These are phyloP conservation scores for Heterodera schachtii DNA, from an alignment of 1,140 invertebrate species.

Conservation along the genomic window DNA sequence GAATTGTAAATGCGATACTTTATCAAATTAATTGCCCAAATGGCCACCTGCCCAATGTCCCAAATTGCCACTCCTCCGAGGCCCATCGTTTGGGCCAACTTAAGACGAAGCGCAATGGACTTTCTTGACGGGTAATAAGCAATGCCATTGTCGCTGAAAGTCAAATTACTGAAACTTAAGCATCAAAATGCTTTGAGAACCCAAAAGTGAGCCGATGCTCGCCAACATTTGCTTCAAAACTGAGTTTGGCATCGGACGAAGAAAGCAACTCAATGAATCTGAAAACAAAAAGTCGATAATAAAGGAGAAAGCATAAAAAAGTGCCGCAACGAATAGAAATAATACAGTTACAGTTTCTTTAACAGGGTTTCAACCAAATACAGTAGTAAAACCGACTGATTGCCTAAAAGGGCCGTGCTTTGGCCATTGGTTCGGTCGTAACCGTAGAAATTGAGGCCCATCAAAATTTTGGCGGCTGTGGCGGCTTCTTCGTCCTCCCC, in stretches of 20 bases:
- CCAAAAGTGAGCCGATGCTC: constrained; percentile 29
- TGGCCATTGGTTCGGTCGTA: constrained; percentile 34
- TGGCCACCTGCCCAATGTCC: constrained; percentile 80
- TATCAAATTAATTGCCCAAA: neutral
- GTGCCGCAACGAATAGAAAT: neutral
- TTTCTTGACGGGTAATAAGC: constrained; percentile 78
- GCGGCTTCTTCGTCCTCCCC: neutral
- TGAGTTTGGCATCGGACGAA: constrained; percentile 17
- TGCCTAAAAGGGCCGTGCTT: constrained; percentile 30
- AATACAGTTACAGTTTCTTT: too few relatives aligned
- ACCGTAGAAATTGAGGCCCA: constrained; percentile 39
- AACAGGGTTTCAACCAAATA: too few relatives aligned
- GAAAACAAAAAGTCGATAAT: constrained; percentile 5
- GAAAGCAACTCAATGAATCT: constrained; percentile 39
- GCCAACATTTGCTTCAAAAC: constrained; percentile 21
- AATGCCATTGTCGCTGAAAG: constrained; percentile 36
- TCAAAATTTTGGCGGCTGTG: constrained; percentile 19
- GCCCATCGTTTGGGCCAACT: constrained; percentile 79
- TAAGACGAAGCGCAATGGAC: constrained; percentile 79
- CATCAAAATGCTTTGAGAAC: constrained; percentile 9
- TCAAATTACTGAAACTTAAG: neutral
- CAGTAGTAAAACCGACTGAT: constrained; percentile 7
- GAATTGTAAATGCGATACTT: neutral
- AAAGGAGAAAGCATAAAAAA: too few relatives aligned
- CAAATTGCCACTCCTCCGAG: constrained; percentile 83